Evolutionary conservation across 1,140 invertebrate genomes (phyloP).

Genomic region (Trichoplusia ni): DNA sequence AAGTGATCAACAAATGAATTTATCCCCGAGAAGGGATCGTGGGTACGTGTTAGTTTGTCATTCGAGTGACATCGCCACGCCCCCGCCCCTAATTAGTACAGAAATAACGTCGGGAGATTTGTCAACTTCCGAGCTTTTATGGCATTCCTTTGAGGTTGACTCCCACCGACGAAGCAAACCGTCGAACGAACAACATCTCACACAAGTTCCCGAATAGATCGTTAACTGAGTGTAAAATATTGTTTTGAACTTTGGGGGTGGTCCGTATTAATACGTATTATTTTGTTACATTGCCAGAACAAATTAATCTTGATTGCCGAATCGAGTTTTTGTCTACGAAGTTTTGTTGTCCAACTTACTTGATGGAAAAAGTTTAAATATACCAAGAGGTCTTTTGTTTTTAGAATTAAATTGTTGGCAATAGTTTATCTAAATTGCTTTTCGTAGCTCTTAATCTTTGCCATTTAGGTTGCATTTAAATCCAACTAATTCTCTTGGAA

Average conservation of each 20-base stretch:
- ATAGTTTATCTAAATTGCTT: slow-evolving; percentile 26
- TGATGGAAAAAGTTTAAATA: slow-evolving; percentile 30
- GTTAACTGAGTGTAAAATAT: slow-evolving; percentile 67
- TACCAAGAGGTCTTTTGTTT: slow-evolving; percentile 23
- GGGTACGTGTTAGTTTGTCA: slow-evolving; percentile 46
- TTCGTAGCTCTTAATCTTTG: slow-evolving; percentile 9
- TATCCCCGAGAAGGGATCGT: slow-evolving; percentile 26
- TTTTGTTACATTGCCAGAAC: slow-evolving; percentile 30
- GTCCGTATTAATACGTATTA: slow-evolving; percentile 39
- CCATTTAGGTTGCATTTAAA: slow-evolving; percentile 10
- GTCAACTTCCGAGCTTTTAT: slow-evolving; percentile 76
- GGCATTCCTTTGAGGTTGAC: slow-evolving; percentile 66
- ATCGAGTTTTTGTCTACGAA: slow-evolving; percentile 33
- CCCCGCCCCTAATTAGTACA: slow-evolving; percentile 76
- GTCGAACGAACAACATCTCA: slow-evolving; percentile 31
- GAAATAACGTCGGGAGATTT: slow-evolving; percentile 77
- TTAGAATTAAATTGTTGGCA: slow-evolving; percentile 15
- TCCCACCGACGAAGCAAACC: slow-evolving; percentile 39
- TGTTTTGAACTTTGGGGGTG: slow-evolving; percentile 60
- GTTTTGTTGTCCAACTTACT: slow-evolving; percentile 35
- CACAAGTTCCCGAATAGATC: slow-evolving; percentile 62
- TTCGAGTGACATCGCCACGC: slow-evolving; percentile 54
- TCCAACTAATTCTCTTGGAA: no score
- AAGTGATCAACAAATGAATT: slow-evolving; percentile 41
- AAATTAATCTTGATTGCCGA: slow-evolving; percentile 36